Percentiles rank a stretch among this genome's conserved stretches.
Conservation (phyloP, 1,140 invertebrate species). For the Oncopeltus fasciatus region DNA sequence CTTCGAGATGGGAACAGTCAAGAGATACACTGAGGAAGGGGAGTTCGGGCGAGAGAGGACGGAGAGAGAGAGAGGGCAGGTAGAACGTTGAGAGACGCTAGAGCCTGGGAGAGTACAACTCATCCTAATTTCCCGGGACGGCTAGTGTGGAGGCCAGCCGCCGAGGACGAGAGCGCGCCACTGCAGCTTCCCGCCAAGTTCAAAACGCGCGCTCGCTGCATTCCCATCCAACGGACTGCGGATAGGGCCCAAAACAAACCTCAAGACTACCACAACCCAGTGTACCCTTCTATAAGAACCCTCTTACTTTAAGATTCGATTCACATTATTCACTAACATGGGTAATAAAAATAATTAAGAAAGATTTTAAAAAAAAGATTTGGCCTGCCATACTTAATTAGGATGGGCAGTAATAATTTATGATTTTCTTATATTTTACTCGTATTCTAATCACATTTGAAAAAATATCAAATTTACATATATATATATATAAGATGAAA, state of each 20-base stretch:
- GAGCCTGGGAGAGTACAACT: background rate
- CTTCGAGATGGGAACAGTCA: background rate
- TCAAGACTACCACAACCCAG: background rate
- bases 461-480: too few relatives aligned
- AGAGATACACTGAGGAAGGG: background rate
- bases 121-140: conserved; percentile 3
- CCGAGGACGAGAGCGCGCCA: too few relatives aligned
- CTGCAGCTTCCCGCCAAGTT: background rate
- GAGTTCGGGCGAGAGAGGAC: background rate
- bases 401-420: too few relatives aligned
- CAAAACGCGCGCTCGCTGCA: background rate
- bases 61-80: background rate
- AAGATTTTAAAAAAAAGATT: too few relatives aligned
- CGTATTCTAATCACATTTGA: too few relatives aligned
- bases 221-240: background rate
- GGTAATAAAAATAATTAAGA: too few relatives aligned
- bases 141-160: too few relatives aligned
- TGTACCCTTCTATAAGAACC: background rate
- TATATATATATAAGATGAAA: too few relatives aligned
- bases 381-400: too few relatives aligned
- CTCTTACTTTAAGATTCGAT: too few relatives aligned
- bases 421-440: too few relatives aligned
- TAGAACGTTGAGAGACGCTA: background rate
- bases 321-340: too few relatives aligned
- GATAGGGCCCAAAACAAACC: background rate